Evolutionary conservation across 2,797 vertebrate species (phyloP), one percentile per base, ranked within the genome.

Genomic region (Anabas testudineus): DNA sequence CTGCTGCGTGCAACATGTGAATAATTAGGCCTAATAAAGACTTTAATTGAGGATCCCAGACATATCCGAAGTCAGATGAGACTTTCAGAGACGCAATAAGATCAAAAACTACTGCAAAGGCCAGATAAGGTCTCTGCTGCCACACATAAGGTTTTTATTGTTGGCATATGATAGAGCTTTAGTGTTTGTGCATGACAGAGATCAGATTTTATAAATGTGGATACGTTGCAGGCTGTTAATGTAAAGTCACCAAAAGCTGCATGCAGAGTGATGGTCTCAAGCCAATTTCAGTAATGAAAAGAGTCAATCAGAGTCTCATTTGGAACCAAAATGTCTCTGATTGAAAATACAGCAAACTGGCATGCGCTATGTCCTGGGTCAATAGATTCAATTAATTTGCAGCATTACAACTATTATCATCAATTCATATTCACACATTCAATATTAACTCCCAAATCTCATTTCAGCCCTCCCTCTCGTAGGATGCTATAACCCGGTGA

Each of bases 341-440:
- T 71, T 74, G 77, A 65, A 76, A 81, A 71, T 32, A 57, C 73
- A 34, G 62, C 56, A 64, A 67, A 76, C 67, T 28, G 74, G 22
- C 57, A 5, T 7, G 56, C 59, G 12, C 53, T 19, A 74, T 81
- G 81, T 72, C 68, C 80, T 71, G 58, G 77, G 77, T 86, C 84
- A 75, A 82, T 84, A 75, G 69, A 83, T 56, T 2, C 69, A 85
- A 82, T 88, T 83, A 67, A 86, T 86, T 63, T 80, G 67, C 71
- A 45, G 75, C 63, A 83, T 87, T 74, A 75, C n/a, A 52, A 45
- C 63, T 72, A 72, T 80, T 52, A 76, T 60, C 56, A 43, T 1
- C 18, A 22, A 64, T 24, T 64, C 48, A 48, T n/a, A n/a, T n/a
- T n/a, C n/a, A n/a, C n/a, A n/a, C n/a, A 64, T 24, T 64, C 48